These are phyloP conservation scores for Siphamia tubifer DNA, from an alignment of 2,113 vertebrate species.

Conservation along the genomic window DNA sequence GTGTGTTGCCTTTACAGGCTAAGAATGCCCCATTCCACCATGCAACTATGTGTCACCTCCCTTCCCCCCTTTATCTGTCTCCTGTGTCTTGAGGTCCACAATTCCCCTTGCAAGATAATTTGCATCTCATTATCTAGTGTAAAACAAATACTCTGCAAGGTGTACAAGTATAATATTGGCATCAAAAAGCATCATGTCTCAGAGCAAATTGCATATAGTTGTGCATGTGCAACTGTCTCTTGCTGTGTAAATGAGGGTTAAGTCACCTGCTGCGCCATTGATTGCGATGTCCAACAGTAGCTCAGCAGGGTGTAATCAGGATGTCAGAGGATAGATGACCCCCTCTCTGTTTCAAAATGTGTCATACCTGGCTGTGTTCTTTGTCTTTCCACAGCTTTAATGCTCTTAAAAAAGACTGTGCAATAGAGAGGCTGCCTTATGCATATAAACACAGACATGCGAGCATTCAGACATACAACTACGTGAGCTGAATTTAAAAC, in stretches of 20 bases:
- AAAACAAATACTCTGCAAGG: slow-evolving; percentile 40
- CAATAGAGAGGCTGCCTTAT: slow-evolving; percentile 4
- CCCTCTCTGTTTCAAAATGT: slow-evolving; percentile 22
- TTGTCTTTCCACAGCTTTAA: slow-evolving; percentile 38
- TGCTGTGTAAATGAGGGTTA: slow-evolving; percentile 59
- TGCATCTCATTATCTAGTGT: slow-evolving; percentile 74
- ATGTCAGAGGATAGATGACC: slow-evolving; percentile 16
- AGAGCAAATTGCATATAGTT: slow-evolving; percentile 24
- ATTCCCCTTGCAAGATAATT: slow-evolving; percentile 69
- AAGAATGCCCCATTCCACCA: slow-evolving; percentile 46
- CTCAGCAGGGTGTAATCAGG: slow-evolving; percentile 43
- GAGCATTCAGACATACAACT: slow-evolving; percentile 14
- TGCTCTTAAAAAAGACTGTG: slow-evolving; percentile 18
- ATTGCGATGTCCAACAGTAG: slow-evolving; percentile 60
- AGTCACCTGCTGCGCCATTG: slow-evolving; percentile 67
- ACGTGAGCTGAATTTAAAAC: slow-evolving; percentile 28
- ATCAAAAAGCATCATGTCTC: slow-evolving; percentile 25
- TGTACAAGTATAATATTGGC: slow-evolving; percentile 27
- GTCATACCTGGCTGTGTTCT: slow-evolving; percentile 23
- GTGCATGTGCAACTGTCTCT: slow-evolving; percentile 1
- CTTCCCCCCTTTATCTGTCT: slow-evolving; percentile 37
- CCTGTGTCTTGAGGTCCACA: slow-evolving; percentile 44
- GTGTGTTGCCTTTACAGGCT: slow-evolving; percentile 63
- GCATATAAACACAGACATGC: slow-evolving; percentile 38
- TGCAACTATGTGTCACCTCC: slow-evolving; percentile 54